Conservation (phyloP, 2,797 vertebrate genomes). For the Sandelia bainsii region DNA sequence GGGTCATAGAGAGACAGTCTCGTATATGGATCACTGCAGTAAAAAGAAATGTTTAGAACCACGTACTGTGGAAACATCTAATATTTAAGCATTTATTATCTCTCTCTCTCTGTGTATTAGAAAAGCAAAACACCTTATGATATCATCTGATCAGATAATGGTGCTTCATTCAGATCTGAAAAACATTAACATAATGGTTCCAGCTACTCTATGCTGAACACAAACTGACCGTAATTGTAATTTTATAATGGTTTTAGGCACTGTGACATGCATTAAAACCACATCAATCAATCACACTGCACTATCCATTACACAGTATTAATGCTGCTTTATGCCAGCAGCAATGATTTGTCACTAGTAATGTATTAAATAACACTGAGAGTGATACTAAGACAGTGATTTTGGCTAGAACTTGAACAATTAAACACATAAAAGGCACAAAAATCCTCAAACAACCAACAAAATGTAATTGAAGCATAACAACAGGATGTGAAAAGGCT, state of each 20-base stretch:
- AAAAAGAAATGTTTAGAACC: constrained; percentile 27
- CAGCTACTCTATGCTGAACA: neutral
- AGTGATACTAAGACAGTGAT: constrained; percentile 4
- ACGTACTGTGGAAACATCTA: neutral
- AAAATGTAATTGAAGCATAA: too few relatives aligned
- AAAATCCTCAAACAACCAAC: neutral
- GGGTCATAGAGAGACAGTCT: constrained; percentile 93
- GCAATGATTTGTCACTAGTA: constrained; percentile 20
- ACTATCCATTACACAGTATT: constrained; percentile 31
- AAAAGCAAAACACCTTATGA: neutral
- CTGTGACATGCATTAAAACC: constrained; percentile 37
- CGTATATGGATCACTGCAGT: constrained; percentile 93
- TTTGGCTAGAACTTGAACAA: neutral
- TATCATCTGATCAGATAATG: neutral
- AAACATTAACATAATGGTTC: constrained; percentile 24
- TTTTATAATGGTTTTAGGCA: constrained; percentile 29
- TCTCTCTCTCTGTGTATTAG: constrained; percentile 5
- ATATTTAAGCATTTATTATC: neutral
- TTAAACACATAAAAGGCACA: neutral
- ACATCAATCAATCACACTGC: constrained; percentile 25
- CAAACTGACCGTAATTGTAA: constrained; percentile 16
- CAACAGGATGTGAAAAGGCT: neutral
- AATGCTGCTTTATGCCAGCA: constrained; percentile 3
- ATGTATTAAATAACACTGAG: constrained; percentile 20
- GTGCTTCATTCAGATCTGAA: neutral